These are phyloP conservation scores for Phalera bucephala DNA, from an alignment of 2,888 invertebrate genomes.

Conservation along the genomic window DNA sequence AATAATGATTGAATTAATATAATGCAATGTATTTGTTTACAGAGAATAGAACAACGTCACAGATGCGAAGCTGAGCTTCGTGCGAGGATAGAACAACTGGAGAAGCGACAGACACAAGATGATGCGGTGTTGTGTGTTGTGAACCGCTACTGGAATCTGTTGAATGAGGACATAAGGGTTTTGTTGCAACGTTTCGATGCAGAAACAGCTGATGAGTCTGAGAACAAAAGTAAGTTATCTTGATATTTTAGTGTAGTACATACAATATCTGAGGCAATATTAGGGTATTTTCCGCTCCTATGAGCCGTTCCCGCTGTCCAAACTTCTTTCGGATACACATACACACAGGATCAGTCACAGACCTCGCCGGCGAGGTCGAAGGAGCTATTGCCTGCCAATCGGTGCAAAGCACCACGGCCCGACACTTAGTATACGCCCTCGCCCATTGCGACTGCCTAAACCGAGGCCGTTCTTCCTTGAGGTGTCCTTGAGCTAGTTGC, in stretches of 20 bases:
- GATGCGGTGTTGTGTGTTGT: constrained; percentile 99
- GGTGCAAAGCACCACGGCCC: too few relatives aligned
- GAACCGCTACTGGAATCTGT: constrained; percentile 97
- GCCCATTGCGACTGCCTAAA: too few relatives aligned
- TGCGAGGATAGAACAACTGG: constrained; percentile 96
- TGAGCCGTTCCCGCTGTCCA: too few relatives aligned
- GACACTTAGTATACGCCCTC: too few relatives aligned
- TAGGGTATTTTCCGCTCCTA: too few relatives aligned
- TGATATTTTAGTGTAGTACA: neutral
- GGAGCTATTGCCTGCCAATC: too few relatives aligned
- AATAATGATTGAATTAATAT: neutral
- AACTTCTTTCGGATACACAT: too few relatives aligned
- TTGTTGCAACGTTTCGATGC: constrained; percentile 97
- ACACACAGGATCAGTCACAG: too few relatives aligned
- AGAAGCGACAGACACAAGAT: constrained; percentile 97
- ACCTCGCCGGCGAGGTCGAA: too few relatives aligned
- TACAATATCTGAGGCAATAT: neutral
- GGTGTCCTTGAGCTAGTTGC: too few relatives aligned
- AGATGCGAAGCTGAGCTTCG: constrained; percentile 93
- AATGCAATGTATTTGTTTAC: constrained; percentile 18
- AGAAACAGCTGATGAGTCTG: constrained; percentile 97
- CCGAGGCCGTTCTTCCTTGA: too few relatives aligned
- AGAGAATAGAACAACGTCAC: constrained; percentile 96
- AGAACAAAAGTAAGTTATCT: constrained; percentile 91
- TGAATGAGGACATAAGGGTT: constrained; percentile 98